Evolutionary conservation across 1,140 invertebrate species (phyloP), one percentile per base, ranked within the genome.

Genomic region (Atta colombica): DNA sequence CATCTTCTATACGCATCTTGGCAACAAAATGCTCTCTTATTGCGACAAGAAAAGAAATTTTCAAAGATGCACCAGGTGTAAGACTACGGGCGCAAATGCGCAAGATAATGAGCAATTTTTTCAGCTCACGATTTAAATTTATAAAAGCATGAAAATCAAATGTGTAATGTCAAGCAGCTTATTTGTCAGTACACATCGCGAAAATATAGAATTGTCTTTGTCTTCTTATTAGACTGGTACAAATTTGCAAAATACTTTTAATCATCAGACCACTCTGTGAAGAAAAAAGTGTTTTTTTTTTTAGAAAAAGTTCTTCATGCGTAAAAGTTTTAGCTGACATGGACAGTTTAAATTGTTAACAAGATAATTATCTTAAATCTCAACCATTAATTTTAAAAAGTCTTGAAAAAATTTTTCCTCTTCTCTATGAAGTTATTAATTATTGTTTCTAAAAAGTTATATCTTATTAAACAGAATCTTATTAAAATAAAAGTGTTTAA

Each of bases 91-190:
- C 74, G 88, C 86, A 91, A 90, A 87, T 89, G 80, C 61, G 74
- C 55, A 78, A 80, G 88, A 89, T 92, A 93, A 94, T 89, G 90
- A 91, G 89, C 88, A 88, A 89, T 91, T 87, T 85, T 55, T 85
- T 58, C 16, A 45, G 69, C 25, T 35, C 25, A 12, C 53, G 28
- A 61, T 55, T 51, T 14, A 60, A 49, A 82, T 87, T 82, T 68
- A 68, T 74, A 60, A 77, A 55, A 55, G 49, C 51, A 35, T 71
- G 60, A 75, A 66, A 66, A 61, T 49, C 51, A 63, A 25, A 80
- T 31, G 49, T 66, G 69, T 53, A 72, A 14, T 21, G 18, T 8
- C 71, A 74, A 55, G 35, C 53, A 49, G 39, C 39, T 84, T 84
- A 61, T 84, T 72, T 84, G 55, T 51, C 55, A 68, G 55, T 21